Percentiles rank a stretch among this genome's conserved stretches.
Evolutionary conservation across 1,140 invertebrate species (phyloP).

Genomic region (Bacillus rossius): DNA sequence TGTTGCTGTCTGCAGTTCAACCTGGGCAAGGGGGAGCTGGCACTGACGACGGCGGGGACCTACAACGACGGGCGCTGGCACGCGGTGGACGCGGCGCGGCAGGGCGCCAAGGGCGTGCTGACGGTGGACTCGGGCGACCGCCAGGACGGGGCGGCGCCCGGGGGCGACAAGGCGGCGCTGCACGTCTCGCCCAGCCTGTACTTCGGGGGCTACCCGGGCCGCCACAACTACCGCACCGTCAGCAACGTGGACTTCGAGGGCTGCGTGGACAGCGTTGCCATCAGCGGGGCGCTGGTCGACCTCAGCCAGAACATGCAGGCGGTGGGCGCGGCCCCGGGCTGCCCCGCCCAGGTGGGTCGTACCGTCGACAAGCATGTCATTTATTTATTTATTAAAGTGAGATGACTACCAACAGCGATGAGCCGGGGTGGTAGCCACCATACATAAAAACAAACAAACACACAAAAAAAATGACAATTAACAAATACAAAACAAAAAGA

Average conservation of each 20-base stretch:
- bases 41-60: conserved; percentile 48
- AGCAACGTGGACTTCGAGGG: conserved; percentile 82
- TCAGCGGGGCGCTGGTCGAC: conserved; percentile 69
- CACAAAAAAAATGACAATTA: too few species aligned
- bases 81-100: conserved; percentile 61
- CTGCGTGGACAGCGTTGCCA: conserved; percentile 80
- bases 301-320: conserved; percentile 70
- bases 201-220: conserved; percentile 79
- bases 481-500: too few species aligned
- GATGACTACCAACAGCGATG: too few species aligned
- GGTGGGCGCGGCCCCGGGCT: conserved; percentile 77
- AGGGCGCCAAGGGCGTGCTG: conserved; percentile 57
- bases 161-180: conserved; percentile 32
- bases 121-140: conserved; percentile 51
- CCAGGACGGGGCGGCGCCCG: background rate
- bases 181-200: conserved; percentile 63
- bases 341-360: conserved; percentile 65
- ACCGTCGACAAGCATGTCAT: too few species aligned
- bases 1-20: conserved; percentile 54
- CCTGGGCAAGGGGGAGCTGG: conserved; percentile 54
- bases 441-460: too few species aligned
- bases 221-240: conserved; percentile 58
- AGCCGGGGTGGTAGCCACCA: too few species aligned
- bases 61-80: conserved; percentile 87
- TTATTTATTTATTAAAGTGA: too few species aligned